Evolutionary conservation across 2,888 invertebrate genomes (phyloP), one percentile per base, ranked within the genome.

Genomic region (Oscheius sp.): DNA sequence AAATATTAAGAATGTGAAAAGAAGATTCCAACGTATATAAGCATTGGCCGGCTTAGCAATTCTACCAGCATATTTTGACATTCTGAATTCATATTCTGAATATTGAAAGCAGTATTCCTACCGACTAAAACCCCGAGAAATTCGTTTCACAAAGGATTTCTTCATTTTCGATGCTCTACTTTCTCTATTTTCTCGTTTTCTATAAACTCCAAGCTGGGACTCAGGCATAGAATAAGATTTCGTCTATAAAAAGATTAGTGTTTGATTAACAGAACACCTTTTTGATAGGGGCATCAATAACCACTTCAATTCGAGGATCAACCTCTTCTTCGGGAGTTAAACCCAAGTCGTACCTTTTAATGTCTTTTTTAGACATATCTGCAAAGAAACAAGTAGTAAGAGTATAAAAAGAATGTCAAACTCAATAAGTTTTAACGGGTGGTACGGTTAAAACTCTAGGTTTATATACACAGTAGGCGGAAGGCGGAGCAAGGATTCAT

Each of bases 1-100:
- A 54, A 82, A 79, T 14, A 82, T 80, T 44, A 82, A 62, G 44
- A 82, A 76, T 8, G 81, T 82, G 75, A 82, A 82, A 9, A 82
- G 72, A 14, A 82, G 66, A 57, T 82, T 82, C 82, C 82, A 82
- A n/a, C 82, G 78, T 24, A 82, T 67, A 33, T 78, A 79, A 1
- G 73, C 71, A 44, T 81, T 79, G 0, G 80, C 80, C n/a, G 80
- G 78, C 50, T 81, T 81, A 20, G 78, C 73, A 50, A 78, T 70
- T 44, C 79, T 71, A n/a, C 81, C 81, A 12, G 75, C 72, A 57
- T 81, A 81, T n/a, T 49, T 14, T 2, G 64, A 64, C 28, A 64
- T 28, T n/a, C 64, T 63, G 28, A 28, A 62, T 9, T 28, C 30
- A 5, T 17, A 30, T 30, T 20, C 32, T 28, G 1, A 3, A 61